Conservation (phyloP, 2,888 invertebrate genomes). For the Coremacera marginata region DNA sequence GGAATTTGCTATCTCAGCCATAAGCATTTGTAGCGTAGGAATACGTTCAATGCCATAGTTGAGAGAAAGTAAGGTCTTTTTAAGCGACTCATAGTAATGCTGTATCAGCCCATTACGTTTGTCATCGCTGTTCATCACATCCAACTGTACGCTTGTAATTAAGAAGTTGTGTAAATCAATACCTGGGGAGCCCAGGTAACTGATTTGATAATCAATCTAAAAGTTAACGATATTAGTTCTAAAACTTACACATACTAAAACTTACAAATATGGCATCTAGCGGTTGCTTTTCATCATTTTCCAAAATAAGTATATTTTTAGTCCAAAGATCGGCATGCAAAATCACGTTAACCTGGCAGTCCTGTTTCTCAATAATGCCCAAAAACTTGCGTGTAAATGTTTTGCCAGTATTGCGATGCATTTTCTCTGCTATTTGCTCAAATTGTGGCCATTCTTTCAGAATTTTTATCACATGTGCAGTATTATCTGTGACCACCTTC, state of each 20-base stretch:
- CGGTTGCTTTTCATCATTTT: not conserved
- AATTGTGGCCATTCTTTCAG: conserved; percentile 31
- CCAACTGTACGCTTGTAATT: conserved; percentile 32
- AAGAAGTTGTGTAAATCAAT: conserved; percentile 32
- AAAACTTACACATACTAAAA: not conserved
- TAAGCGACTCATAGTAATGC: conserved; percentile 26
- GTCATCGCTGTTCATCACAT: not conserved
- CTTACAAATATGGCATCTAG: conserved; percentile 34
- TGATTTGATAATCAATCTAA: conserved; percentile 37
- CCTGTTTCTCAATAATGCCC: not conserved
- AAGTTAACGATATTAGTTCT: not conserved
- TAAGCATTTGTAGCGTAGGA: conserved; percentile 35
- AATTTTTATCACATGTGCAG: conserved; percentile 23
- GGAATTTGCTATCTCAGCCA: conserved; percentile 36
- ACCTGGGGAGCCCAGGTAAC: conserved; percentile 28
- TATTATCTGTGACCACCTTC: conserved; percentile 1
- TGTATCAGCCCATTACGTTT: conserved; percentile 10
- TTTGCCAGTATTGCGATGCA: conserved; percentile 33
- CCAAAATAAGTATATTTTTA: conserved; percentile 29
- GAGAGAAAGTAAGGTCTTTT: not conserved
- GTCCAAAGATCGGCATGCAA: conserved; percentile 37
- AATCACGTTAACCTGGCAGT: conserved; percentile 7
- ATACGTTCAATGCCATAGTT: conserved; percentile 19
- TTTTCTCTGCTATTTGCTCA: conserved; percentile 25
- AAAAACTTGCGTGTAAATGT: conserved; percentile 28